Evolutionary conservation across 2,888 invertebrate species (phyloP).

Genomic region (Agriopis leucophaearia): DNA sequence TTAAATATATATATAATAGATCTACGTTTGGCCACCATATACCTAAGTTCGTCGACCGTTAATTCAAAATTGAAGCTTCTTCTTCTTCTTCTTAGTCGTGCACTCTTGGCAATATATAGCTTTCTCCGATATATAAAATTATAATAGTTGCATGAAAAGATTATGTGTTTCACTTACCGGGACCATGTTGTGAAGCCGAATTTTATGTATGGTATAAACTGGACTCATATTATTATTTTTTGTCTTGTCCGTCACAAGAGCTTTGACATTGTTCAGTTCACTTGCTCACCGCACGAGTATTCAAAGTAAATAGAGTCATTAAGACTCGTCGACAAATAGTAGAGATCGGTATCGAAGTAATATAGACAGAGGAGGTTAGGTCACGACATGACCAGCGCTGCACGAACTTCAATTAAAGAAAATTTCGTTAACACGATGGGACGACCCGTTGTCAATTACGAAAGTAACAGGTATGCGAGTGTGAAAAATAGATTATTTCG

Average conservation of each 20-base stretch:
- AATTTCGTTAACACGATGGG: slow-evolving; percentile 68
- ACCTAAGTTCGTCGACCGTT: slow-evolving; percentile 12
- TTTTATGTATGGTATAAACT: slow-evolving; percentile 71
- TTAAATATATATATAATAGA: no score
- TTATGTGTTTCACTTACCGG: slow-evolving; percentile 62
- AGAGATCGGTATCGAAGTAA: slow-evolving; percentile 79
- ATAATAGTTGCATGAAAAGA: no score
- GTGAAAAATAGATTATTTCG: slow-evolving; percentile 38
- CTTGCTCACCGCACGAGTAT: slow-evolving; percentile 59
- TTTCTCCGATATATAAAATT: no score
- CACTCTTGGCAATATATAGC: no score
- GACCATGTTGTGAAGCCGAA: slow-evolving; percentile 64
- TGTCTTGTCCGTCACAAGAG: slow-evolving; percentile 21
- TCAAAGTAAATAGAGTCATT: slow-evolving; percentile 72
- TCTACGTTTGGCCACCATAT: no score
- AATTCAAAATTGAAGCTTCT: slow-evolving; percentile 2
- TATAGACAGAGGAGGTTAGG: slow-evolving; percentile 71
- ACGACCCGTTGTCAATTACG: slow-evolving; percentile 57
- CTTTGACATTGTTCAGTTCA: slow-evolving; percentile 50
- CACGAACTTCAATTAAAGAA: slow-evolving; percentile 76
- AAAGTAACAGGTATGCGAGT: slow-evolving; percentile 36
- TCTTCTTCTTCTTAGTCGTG: no score
- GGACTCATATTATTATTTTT: slow-evolving; percentile 63
- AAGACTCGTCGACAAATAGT: slow-evolving; percentile 69
- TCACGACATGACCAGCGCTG: slow-evolving; percentile 65